Percentiles rank a stretch among this genome's conserved stretches.
Conservation (phyloP, 2,113 vertebrate genomes). For the Centropristis striata region DNA sequence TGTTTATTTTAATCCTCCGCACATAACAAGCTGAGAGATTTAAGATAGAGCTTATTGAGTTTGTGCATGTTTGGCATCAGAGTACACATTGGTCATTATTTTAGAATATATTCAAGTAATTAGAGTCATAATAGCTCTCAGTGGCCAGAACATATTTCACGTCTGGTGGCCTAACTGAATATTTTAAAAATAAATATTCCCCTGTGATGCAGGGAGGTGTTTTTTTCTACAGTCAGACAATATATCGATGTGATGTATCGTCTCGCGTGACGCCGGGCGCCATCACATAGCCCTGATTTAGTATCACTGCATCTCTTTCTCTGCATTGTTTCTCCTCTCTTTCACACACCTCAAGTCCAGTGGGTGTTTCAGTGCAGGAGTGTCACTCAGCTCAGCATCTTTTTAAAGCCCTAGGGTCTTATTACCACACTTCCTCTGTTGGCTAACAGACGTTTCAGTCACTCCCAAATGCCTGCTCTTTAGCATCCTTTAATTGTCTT, state of each 20-base stretch:
- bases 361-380: slow-evolving; percentile 11
- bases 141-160: background rate
- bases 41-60: slow-evolving; percentile 4
- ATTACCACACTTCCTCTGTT: slow-evolving; percentile 32
- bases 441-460: slow-evolving; percentile 38
- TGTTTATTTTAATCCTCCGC: slow-evolving; percentile 35
- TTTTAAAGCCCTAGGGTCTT: slow-evolving; percentile 32
- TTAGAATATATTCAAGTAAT: background rate
- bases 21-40: slow-evolving; percentile 7
- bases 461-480: slow-evolving; percentile 38
- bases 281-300: slow-evolving; percentile 20
- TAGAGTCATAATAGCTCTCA: slow-evolving; percentile 8
- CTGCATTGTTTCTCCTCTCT: background rate
- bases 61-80: background rate
- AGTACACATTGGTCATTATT: slow-evolving; percentile 1
- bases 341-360: slow-evolving; percentile 16
- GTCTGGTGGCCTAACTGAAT: background rate
- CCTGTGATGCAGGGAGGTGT: background rate
- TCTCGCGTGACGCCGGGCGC: slow-evolving; percentile 4
- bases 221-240: background rate
- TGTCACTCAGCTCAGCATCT: slow-evolving; percentile 27
- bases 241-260: slow-evolving; percentile 14
- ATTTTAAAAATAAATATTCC: background rate
- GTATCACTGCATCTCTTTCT: slow-evolving; percentile 22
- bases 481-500: slow-evolving; percentile 19